Evolutionary conservation across 1,140 invertebrate species (phyloP).

Genomic region (Marisa cornuarietis): DNA sequence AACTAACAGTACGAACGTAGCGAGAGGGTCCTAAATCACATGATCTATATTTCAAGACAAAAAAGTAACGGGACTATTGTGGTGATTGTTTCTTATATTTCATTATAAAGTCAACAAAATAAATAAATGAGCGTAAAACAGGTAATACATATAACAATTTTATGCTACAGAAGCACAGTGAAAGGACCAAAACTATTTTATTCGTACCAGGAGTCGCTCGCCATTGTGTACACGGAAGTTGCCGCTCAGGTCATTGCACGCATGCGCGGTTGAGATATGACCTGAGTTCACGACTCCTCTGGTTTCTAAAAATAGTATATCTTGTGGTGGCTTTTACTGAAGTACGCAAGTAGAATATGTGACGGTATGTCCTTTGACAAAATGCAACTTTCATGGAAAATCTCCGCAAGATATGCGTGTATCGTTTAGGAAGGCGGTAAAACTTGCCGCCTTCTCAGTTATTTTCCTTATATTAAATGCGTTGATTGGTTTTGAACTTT

Average conservation of each 20-base stretch:
- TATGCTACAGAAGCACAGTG: not conserved
- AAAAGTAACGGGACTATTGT: too few relatives aligned
- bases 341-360: conserved; percentile 8
- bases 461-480: conserved; percentile 17
- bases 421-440: conserved; percentile 34
- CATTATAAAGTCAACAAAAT: too few relatives aligned
- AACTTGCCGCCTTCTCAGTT: conserved; percentile 21
- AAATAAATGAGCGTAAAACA: not conserved
- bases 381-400: conserved; percentile 22
- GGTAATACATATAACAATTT: not conserved
- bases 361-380: conserved; percentile 14
- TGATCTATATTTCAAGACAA: conserved; percentile 7
- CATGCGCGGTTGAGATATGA: conserved; percentile 14
- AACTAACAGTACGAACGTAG: too few relatives aligned
- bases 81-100: too few relatives aligned
- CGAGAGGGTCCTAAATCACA: not conserved
- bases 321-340: not conserved
- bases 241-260: conserved; percentile 17
- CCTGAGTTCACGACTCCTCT: not conserved
- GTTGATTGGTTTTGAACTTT: conserved; percentile 21
- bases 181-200: not conserved
- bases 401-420: conserved; percentile 32
- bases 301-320: conserved; percentile 3
- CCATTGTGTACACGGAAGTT: conserved; percentile 43
- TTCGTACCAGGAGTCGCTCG: conserved; percentile 45